phyloP scores from a whole-genome alignment of 2,797 vertebrate species.

The Gila robusta region DNA sequence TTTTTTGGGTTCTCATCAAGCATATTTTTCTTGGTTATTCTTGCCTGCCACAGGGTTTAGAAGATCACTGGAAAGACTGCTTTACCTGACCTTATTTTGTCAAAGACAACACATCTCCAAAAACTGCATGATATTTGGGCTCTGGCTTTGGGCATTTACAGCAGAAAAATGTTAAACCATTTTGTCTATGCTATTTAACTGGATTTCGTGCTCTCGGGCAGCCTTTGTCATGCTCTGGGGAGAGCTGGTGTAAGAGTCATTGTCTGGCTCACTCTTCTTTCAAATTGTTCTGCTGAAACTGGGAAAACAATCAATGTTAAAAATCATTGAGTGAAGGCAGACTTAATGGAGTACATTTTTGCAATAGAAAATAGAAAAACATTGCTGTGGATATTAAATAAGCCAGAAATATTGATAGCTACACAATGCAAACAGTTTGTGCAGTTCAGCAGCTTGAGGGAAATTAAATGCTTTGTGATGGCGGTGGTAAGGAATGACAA shows the following conservation, averaged over 20 bases:
- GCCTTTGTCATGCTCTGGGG: conserved; percentile 61
- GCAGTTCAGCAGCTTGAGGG: conserved; percentile 61
- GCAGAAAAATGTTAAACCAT: conserved; percentile 57
- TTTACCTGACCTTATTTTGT: conserved; percentile 73
- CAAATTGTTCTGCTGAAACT: conserved; percentile 60
- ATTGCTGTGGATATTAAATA: conserved; percentile 73
- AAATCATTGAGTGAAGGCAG: conserved; percentile 63
- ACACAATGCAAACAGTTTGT: conserved; percentile 69
- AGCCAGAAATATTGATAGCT: conserved; percentile 70
- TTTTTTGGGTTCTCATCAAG: conserved; percentile 34
- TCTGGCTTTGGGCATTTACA: conserved; percentile 70
- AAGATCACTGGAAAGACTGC: conserved; percentile 55
- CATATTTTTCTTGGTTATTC: conserved; percentile 21
- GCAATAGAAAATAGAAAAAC: conserved; percentile 62
- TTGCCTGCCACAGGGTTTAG: conserved; percentile 13
- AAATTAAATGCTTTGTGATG: conserved; percentile 69
- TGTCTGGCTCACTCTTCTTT: conserved; percentile 33
- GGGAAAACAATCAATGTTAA: conserved; percentile 65
- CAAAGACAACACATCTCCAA: conserved; percentile 69
- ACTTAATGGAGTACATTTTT: conserved; percentile 67
- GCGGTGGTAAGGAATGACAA: conserved; percentile 48
- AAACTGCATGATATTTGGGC: conserved; percentile 72
- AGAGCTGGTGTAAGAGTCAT: conserved; percentile 29
- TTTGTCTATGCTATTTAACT: conserved; percentile 57
- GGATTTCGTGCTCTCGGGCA: conserved; percentile 46